Base-by-base conservation (phyloP, 1,140 invertebrate genomes). In the Drosophila ogumai region DNA sequence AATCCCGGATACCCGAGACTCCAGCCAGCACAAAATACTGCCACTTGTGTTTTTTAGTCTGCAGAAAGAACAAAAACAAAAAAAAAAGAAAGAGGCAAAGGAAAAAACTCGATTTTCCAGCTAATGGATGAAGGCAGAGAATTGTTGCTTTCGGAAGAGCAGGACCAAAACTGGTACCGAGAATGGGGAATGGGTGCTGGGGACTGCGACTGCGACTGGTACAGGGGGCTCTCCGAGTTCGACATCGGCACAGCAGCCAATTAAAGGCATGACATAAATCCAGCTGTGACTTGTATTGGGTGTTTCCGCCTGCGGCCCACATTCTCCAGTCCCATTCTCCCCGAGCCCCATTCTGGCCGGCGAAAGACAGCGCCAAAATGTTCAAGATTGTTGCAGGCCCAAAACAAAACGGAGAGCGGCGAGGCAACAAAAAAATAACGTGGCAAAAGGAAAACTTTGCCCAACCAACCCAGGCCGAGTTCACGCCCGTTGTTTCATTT, bases 241-340 rank as follows among this genome's bases (percentile, higher is more conserved):
- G 77, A 63, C 82, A 81, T 86, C 79, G 87, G 82, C 80, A 87
- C 81, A 82, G 86, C 91, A 91, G 90, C 90, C 90, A 91, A 91
- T 91, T 91, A 91, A 91, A 91, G 85, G 82, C 80, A 90, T 88
- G 90, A 91, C 90, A 91, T 91, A 91, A 91, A 91, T 91, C 91
- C 90, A 91, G 82, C 91, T 91, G 90, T 87, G 90, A 91, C 90
- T 91, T 91, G 90, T 91, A 91, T 91, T 91, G 90, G 90, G 90
- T 91, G 90, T 91, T 91, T 91, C 87, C 90, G 90, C 88, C 82
- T 91, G 84, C 84, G 90, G 88, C 88, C 88, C 88, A 91, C 90
- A 91, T 86, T 91, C 81, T 82, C 82, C 60, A 75, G 69, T 50
- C 34, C 41, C 59, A 68, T 55, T 56, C 60, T 47, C 17, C 67